These are phyloP conservation scores for Latrodectus hesperus DNA, from an alignment of 2,888 invertebrate genomes.

Conservation along the genomic window DNA sequence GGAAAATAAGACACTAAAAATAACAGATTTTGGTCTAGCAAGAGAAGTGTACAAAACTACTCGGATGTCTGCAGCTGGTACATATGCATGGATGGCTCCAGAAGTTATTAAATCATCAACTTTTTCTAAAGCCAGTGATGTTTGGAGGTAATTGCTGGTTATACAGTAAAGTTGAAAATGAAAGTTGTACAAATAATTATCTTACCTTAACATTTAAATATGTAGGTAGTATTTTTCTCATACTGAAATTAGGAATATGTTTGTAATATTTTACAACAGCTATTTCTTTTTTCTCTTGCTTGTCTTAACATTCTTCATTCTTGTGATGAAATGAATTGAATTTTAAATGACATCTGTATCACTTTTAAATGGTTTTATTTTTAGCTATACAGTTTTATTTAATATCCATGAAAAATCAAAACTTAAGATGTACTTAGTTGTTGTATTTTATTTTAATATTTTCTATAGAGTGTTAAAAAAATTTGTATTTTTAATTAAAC, in stretches of 20 bases:
- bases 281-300: neutral
- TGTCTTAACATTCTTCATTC: neutral
- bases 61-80: constrained; percentile 97
- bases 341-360: neutral
- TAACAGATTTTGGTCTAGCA: constrained; percentile 97
- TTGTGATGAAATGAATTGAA: neutral
- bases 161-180: neutral
- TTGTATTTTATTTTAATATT: too few relatives aligned
- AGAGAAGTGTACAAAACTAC: constrained; percentile 97
- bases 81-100: constrained; percentile 99
- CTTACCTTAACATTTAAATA: too few relatives aligned
- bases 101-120: constrained; percentile 94
- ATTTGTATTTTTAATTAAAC: too few relatives aligned
- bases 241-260: neutral
- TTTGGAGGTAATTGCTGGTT: constrained; percentile 83
- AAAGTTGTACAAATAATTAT: too few relatives aligned
- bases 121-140: constrained; percentile 95
- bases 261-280: neutral
- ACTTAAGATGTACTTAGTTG: too few relatives aligned
- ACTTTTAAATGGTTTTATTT: too few relatives aligned
- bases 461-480: too few relatives aligned
- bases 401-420: too few relatives aligned
- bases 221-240: too few relatives aligned
- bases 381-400: too few relatives aligned
- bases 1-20: constrained; percentile 92